phyloP scores from a whole-genome alignment of 2,888 invertebrate species.

The Caenorhabditis plicata region DNA sequence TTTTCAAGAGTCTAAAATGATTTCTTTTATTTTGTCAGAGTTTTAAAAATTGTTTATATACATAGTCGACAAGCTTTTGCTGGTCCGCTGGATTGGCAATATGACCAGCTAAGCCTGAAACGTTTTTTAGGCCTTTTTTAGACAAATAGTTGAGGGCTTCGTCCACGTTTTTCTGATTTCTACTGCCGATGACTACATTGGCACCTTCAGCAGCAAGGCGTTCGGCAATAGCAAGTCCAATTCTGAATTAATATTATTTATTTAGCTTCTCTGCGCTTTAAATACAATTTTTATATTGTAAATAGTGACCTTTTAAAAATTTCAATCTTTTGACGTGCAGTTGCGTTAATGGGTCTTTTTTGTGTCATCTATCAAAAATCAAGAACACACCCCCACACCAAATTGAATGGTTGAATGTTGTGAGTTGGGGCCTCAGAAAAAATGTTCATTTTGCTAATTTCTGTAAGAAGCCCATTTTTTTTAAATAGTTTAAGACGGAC shows the following conservation, averaged over 20 bases:
- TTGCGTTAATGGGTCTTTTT: too few relatives aligned
- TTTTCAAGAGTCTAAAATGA: conserved; percentile 46
- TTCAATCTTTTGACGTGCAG: too few relatives aligned
- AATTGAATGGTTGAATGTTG: too few relatives aligned
- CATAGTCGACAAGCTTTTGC: conserved; percentile 72
- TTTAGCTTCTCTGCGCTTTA: too few relatives aligned
- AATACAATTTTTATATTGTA: too few relatives aligned
- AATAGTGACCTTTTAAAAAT: too few relatives aligned
- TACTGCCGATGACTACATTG: conserved; percentile 84
- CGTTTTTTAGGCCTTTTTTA: conserved; percentile 71
- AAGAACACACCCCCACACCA: too few relatives aligned
- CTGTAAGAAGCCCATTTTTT: too few relatives aligned
- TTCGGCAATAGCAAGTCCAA: conserved; percentile 87
- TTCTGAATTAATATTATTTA: conserved; percentile 66
- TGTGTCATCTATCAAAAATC: too few relatives aligned
- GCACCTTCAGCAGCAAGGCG: conserved; percentile 87
- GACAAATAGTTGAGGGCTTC: conserved; percentile 70
- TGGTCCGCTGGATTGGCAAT: conserved; percentile 83
- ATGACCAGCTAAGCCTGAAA: conserved; percentile 83
- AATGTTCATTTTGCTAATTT: too few relatives aligned
- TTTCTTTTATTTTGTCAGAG: background rate
- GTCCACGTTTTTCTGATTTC: conserved; percentile 83
- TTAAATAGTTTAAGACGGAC: too few relatives aligned
- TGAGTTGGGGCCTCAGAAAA: too few relatives aligned
- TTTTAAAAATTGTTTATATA: conserved; percentile 7